Base-by-base conservation (phyloP, 2,888 invertebrate genomes). In the Choreutis nemorana region DNA sequence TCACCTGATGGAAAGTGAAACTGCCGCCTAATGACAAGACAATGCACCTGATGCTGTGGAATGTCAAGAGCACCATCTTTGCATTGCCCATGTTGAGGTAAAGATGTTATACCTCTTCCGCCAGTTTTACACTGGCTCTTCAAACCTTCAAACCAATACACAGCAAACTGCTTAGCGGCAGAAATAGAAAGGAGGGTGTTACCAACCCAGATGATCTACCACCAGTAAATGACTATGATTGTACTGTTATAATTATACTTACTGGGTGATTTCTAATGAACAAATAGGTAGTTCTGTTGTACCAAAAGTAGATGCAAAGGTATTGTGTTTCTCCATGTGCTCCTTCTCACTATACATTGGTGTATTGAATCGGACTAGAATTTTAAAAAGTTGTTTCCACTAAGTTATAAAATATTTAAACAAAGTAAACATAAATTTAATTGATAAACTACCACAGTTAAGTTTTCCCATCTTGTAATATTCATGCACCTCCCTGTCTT, bases 401-500 rank as follows among this genome's bases (percentile, higher is more conserved):
- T n/a, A 14, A 28, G 22, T 1, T 14, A 6, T 3, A 29, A 23
- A 12, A 20, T 13, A 25, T 30, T 22, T 26, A 35, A 37, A 34
- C 30, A 25, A 28, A 7, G 20, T 15, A 11, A 23, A 16, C n/a
- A n/a, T n/a, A 28, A 22, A 27, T 18, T 20, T 13, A 11, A 10
- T 15, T 16, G 14, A 28, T 34, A 50, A 23, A 35, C 64, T 53
- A 53, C 82, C 81, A 63, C 40, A 78, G 52, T 16, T 65, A 61
- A 37, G 81, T 70, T 37, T 63, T 54, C 22, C 70, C 77, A 32
- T 72, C 75, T 49, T 80, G 73, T 73, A 75, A 42, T 81, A 83
- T 41, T 81, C 78, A 28, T 68, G 60, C 32, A 84, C 77, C 54
- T 83, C 83, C 31, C 55, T 62, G 45, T 84, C 83, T 48, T 84